Base-by-base conservation (phyloP, 2,113 vertebrate species). In the Colistium nudipinnis region DNA sequence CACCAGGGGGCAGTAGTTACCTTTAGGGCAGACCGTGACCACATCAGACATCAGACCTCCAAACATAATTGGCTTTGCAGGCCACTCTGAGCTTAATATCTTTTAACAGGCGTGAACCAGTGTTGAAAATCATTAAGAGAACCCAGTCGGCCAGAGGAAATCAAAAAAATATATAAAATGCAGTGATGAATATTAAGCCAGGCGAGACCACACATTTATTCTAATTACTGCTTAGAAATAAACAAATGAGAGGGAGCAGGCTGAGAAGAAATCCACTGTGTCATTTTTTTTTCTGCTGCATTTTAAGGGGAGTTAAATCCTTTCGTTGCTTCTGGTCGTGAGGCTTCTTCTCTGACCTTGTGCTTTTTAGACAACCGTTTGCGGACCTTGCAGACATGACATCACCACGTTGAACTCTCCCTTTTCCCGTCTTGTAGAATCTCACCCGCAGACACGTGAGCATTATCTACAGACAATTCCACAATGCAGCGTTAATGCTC, bases 61-160 rank as follows among this genome's bases (percentile, higher is more conserved):
- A 49, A 70, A 44, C 41, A 10, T 90, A 91, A 91, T 91, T 88
- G 88, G 85, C 85, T 88, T 86, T 85, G 76, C 84, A 84, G 83
- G 82, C 84, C 83, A 86, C 83, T 84, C 81, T 74, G 66, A 89
- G 85, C 85, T 85, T 91, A 88, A 92, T 89, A 84, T 90, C 76
- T 87, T 86, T 81, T 85, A 92, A 90, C 84, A 90, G 82, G 83
- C 88, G 28, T 92, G 90, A 92, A 92, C 80, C 75, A 83, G 78
- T 88, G 88, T 83, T 89, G 89, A 89, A 91, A 91, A 90, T 87
- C 86, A 89, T 91, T 88, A 90, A 87, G 89, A 75, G 83, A 55
- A 72, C 81, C 80, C 85, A 77, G 83, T 81, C 68, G 54, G 65
- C 80, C 76, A 82, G 83, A 83, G 77, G 67, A 88, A 88, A 89